phyloP scores from a whole-genome alignment of 2,113 vertebrate species.

The Anarhynchus alexandrinus region DNA sequence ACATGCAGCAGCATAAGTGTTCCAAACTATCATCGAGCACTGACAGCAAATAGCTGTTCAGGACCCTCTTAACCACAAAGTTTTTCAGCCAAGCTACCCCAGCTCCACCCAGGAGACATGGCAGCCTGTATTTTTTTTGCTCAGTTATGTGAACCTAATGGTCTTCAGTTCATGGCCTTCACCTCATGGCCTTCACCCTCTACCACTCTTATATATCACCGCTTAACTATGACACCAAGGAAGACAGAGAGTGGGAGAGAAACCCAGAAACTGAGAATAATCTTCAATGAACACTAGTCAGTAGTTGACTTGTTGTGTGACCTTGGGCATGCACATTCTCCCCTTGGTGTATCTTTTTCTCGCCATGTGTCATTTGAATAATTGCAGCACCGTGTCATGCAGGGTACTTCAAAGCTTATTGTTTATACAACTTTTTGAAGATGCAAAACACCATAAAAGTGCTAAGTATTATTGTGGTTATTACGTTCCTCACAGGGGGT shows the following conservation, averaged over 20 bases:
- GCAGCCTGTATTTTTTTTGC: neutral
- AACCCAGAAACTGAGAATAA: neutral
- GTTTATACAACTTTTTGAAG: constrained; percentile 23
- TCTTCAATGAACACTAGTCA: neutral
- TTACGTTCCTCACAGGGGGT: constrained; percentile 35
- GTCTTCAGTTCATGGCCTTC: neutral
- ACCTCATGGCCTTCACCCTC: neutral
- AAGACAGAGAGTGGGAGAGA: neutral
- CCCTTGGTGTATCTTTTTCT: neutral
- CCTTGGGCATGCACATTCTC: neutral
- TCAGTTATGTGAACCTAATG: neutral
- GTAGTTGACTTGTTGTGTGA: neutral
- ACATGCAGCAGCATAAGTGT: neutral
- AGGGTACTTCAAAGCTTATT: constrained; percentile 1
- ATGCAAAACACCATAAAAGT: constrained; percentile 15
- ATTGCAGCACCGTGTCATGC: neutral
- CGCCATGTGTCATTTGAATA: neutral
- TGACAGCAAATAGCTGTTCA: neutral
- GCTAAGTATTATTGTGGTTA: constrained; percentile 34
- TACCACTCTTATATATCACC: neutral
- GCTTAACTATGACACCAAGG: neutral
- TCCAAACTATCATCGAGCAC: neutral
- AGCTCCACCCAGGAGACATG: neutral
- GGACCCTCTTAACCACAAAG: neutral
- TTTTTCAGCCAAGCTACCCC: neutral